Evolutionary conservation across 2,797 vertebrate species (phyloP).

Genomic region (Sebastes itinus): DNA sequence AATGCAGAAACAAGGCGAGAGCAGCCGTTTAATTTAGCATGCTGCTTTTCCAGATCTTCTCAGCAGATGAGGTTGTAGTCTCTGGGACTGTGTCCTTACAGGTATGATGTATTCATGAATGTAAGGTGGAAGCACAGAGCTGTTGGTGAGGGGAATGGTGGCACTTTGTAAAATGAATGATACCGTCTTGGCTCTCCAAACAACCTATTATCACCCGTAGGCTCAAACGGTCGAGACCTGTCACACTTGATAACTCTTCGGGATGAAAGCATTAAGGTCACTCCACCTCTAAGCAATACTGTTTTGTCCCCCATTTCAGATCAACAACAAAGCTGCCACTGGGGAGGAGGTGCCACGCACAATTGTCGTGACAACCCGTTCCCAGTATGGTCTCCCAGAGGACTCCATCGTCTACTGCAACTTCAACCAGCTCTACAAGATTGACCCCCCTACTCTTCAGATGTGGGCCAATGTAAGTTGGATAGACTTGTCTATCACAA

Average conservation of each 20-base stretch:
- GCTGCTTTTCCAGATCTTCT: constrained; percentile 64
- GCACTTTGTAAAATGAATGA: background rate
- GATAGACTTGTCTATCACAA: background rate
- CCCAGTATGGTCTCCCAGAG: constrained; percentile 98
- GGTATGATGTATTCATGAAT: constrained; percentile 46
- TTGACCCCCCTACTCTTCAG: constrained; percentile 96
- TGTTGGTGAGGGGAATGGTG: constrained; percentile 17
- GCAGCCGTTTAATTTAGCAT: constrained; percentile 4
- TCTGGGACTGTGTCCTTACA: constrained; percentile 52
- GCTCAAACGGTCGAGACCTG: background rate
- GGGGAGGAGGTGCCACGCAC: constrained; percentile 98
- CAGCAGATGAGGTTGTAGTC: constrained; percentile 60
- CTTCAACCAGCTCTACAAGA: constrained; percentile 99
- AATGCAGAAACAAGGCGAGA: background rate
- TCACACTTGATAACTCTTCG: background rate
- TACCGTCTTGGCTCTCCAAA: background rate
- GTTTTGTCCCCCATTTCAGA: constrained; percentile 74
- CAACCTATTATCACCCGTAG: background rate
- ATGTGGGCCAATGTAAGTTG: constrained; percentile 97
- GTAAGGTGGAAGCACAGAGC: constrained; percentile 3
- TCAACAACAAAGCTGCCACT: constrained; percentile 98
- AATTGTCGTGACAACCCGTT: constrained; percentile 97
- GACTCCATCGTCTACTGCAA: constrained; percentile 99
- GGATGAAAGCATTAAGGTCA: background rate
- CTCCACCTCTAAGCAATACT: background rate